Conservation (phyloP, 2,888 invertebrate genomes). For the Mycogona germanica region DNA sequence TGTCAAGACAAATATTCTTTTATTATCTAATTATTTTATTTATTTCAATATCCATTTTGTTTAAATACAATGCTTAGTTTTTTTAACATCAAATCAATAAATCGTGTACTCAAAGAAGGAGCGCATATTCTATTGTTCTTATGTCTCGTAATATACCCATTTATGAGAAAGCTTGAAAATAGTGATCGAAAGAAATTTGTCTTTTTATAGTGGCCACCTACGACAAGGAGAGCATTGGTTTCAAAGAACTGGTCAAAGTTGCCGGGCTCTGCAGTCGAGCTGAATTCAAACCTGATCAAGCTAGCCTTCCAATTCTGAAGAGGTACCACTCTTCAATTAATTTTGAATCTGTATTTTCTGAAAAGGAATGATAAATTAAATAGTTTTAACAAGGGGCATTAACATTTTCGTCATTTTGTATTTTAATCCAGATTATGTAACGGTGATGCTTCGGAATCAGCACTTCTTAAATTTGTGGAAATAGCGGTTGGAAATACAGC, state of each 20-base stretch:
- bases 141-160: too few species aligned
- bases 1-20: too few species aligned
- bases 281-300: conserved; percentile 12
- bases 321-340: background rate
- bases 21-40: too few species aligned
- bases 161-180: too few species aligned
- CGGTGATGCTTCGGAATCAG: conserved; percentile 36
- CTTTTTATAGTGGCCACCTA: conserved; percentile 7
- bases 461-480: conserved; percentile 34
- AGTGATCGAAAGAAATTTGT: too few species aligned
- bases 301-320: conserved; percentile 14
- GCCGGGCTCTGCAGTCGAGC: conserved; percentile 14
- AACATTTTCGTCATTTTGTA: background rate
- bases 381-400: background rate
- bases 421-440: conserved; percentile 27
- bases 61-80: too few species aligned
- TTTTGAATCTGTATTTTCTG: background rate
- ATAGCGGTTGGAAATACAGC: conserved; percentile 28
- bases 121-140: too few species aligned
- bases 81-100: too few species aligned
- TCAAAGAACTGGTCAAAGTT: conserved; percentile 5
- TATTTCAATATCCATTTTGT: too few species aligned
- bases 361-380: background rate
- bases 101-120: too few species aligned
- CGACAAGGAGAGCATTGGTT: conserved; percentile 6